Evolutionary conservation across 2,888 invertebrate species (phyloP).

Genomic region (Napeogenes inachia): DNA sequence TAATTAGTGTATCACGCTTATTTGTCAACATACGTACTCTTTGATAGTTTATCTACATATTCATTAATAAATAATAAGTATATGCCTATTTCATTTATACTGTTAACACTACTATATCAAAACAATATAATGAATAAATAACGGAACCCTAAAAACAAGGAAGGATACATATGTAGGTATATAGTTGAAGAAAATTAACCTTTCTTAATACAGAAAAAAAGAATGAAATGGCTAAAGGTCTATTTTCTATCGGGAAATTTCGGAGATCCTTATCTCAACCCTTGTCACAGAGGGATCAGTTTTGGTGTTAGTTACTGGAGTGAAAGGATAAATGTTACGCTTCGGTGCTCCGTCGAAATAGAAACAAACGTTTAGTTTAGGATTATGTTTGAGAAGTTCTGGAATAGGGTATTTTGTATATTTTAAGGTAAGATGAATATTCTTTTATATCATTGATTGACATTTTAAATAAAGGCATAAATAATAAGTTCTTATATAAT

Average conservation of each 20-base stretch:
- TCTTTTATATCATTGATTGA: neutral
- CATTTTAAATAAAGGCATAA: no score
- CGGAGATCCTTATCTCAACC: slow-evolving; percentile 41
- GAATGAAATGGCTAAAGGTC: slow-evolving; percentile 20
- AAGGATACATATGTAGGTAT: slow-evolving; percentile 9
- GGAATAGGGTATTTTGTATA: slow-evolving; percentile 3
- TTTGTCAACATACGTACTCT: no score
- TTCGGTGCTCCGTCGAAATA: slow-evolving; percentile 19
- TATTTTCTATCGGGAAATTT: slow-evolving; percentile 28
- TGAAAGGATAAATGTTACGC: slow-evolving; percentile 28
- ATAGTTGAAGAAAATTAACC: slow-evolving; percentile 29
- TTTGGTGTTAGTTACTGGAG: slow-evolving; percentile 30
- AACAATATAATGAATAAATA: neutral
- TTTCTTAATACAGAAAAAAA: slow-evolving; percentile 17
- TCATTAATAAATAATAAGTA: no score
- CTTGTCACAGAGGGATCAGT: slow-evolving; percentile 37
- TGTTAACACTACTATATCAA: slow-evolving; percentile 1
- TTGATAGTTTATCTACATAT: no score
- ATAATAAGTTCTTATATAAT: no score
- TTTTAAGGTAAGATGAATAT: neutral
- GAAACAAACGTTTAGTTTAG: slow-evolving; percentile 19
- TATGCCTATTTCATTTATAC: no score
- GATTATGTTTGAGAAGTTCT: slow-evolving; percentile 16
- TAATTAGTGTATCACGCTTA: neutral
- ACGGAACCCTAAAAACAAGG: slow-evolving; percentile 1